A percentile compares a stretch with the other conserved stretches of the same genome.
phyloP scores from a whole-genome alignment of 2,888 invertebrate genomes.

The Chelonus formosanus region DNA sequence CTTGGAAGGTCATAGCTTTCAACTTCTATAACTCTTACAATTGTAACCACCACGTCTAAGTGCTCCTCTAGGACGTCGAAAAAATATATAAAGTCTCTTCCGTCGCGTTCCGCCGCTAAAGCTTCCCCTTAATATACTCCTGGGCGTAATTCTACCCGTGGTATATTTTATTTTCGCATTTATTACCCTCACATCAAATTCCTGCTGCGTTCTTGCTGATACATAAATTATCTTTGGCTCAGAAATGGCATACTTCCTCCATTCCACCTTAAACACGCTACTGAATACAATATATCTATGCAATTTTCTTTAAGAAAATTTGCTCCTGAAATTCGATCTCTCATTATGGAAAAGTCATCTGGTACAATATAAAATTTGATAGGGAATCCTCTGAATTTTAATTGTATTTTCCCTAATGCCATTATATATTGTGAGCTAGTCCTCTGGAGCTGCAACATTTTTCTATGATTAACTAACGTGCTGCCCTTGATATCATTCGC shows the following conservation, averaged over 20 bases:
- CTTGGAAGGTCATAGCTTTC: too few species aligned
- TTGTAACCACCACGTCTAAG: constrained; percentile 28
- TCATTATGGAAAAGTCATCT: constrained; percentile 31
- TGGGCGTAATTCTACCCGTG: constrained; percentile 13
- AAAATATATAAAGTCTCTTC: constrained; percentile 31
- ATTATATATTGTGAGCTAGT: constrained; percentile 25
- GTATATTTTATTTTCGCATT: constrained; percentile 32
- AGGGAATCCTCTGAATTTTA: not conserved
- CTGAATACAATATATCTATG: constrained; percentile 24
- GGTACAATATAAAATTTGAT: constrained; percentile 31
- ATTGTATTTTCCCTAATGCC: constrained; percentile 25
- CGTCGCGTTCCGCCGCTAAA: constrained; percentile 27
- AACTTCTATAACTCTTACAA: too few species aligned
- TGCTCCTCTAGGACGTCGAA: constrained; percentile 31
- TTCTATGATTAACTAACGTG: too few species aligned
- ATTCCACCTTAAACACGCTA: constrained; percentile 25
- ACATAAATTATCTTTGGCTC: constrained; percentile 25
- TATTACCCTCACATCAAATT: constrained; percentile 25
- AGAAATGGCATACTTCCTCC: constrained; percentile 23
- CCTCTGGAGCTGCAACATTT: constrained; percentile 17
- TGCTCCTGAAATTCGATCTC: constrained; percentile 32
- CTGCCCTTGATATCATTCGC: too few species aligned
- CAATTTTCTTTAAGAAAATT: constrained; percentile 24
- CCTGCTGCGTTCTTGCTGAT: constrained; percentile 22
- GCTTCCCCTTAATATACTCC: constrained; percentile 33